These are phyloP conservation scores for Exocentrus adspersus DNA, from an alignment of 2,888 invertebrate species.

Conservation along the genomic window DNA sequence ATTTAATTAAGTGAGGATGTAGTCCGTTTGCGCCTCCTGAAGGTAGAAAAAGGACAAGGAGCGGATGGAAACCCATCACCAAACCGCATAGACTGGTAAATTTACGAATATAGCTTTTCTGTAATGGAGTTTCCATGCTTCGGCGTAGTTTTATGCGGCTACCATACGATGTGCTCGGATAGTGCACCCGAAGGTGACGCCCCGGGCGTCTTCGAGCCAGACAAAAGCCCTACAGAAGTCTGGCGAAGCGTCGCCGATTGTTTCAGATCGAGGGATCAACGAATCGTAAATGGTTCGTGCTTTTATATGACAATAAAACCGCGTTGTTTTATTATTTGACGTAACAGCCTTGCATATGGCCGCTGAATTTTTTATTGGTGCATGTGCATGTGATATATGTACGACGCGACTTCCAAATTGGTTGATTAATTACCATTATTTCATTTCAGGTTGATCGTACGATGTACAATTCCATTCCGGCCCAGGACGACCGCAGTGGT, in stretches of 20 bases:
- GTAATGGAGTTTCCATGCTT: constrained; percentile 65
- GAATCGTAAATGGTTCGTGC: constrained; percentile 1
- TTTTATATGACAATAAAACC: not conserved
- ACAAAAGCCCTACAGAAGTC: constrained; percentile 53
- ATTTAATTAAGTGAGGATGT: too few relatives aligned
- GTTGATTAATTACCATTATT: too few relatives aligned
- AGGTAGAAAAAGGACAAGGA: too few relatives aligned
- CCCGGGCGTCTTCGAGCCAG: constrained; percentile 53
- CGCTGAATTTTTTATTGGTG: too few relatives aligned
- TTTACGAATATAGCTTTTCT: constrained; percentile 63
- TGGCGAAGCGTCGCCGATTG: constrained; percentile 51
- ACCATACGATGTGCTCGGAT: constrained; percentile 59
- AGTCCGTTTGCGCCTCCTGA: too few relatives aligned
- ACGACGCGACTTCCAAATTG: too few relatives aligned
- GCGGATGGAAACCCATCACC: constrained; percentile 43
- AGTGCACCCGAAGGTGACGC: constrained; percentile 60
- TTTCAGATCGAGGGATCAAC: constrained; percentile 53
- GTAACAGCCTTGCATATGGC: not conserved
- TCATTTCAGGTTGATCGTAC: too few relatives aligned
- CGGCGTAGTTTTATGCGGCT: constrained; percentile 62
- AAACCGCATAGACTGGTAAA: constrained; percentile 58
- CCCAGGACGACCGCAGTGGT: not conserved
- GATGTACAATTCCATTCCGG: too few relatives aligned
- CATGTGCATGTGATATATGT: too few relatives aligned
- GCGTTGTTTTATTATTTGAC: not conserved